Evolutionary conservation across 2,797 vertebrate genomes (phyloP).

Genomic region (Sebastes hopkinsi): DNA sequence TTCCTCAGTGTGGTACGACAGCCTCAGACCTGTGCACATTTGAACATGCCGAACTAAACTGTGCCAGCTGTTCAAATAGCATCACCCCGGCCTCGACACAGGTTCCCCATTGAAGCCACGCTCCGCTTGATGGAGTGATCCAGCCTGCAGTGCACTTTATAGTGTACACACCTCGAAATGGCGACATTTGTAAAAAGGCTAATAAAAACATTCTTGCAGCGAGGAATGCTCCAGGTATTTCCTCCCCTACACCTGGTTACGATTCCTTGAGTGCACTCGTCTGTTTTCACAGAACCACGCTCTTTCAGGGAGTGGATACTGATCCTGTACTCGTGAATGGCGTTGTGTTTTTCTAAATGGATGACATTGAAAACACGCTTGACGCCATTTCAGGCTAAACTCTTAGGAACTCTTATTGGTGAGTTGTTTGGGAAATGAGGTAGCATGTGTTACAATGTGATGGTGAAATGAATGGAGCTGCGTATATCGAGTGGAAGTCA

Average conservation of each 20-base stretch:
- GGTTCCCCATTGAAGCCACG: slow-evolving; percentile 78
- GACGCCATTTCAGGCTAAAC: slow-evolving; percentile 5
- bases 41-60: slow-evolving; percentile 81
- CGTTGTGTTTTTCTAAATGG: slow-evolving; percentile 56
- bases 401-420: not conserved
- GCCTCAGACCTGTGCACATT: slow-evolving; percentile 72
- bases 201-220: slow-evolving; percentile 81
- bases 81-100: slow-evolving; percentile 66
- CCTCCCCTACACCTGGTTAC: slow-evolving; percentile 79
- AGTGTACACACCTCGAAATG: slow-evolving; percentile 81
- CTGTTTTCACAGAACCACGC: slow-evolving; percentile 65
- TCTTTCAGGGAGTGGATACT: slow-evolving; percentile 54
- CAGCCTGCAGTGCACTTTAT: slow-evolving; percentile 78
- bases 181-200: slow-evolving; percentile 80
- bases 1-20: slow-evolving; percentile 52
- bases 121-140: slow-evolving; percentile 76
- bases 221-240: slow-evolving; percentile 82
- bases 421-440: slow-evolving; percentile 19
- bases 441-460: not conserved
- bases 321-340: slow-evolving; percentile 59
- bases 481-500: not conserved
- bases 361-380: slow-evolving; percentile 37
- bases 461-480: slow-evolving; percentile 5
- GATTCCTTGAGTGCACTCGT: slow-evolving; percentile 73
- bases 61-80: slow-evolving; percentile 85